A percentile compares a stretch with the other conserved stretches of the same genome.
These are phyloP conservation scores for Jaculus jaculus DNA, from an alignment of 2,113 vertebrate species.

Conservation along the genomic window DNA sequence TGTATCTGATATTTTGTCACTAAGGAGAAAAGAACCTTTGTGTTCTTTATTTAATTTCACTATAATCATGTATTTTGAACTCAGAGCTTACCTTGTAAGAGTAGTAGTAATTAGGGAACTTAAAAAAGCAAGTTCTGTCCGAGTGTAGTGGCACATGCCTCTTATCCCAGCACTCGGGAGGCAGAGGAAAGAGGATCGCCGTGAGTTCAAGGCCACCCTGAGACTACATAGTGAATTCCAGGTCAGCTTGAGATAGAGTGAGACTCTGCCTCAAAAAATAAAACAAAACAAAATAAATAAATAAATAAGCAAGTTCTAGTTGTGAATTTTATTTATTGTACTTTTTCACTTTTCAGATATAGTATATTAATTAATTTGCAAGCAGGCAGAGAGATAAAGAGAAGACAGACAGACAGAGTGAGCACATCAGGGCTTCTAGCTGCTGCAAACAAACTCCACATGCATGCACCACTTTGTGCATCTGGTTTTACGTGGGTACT, in stretches of 20 bases:
- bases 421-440: too few relatives aligned
- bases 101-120: background rate
- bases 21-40: conserved; percentile 14
- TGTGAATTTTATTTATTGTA: too few relatives aligned
- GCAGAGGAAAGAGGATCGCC: background rate
- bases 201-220: background rate
- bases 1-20: conserved; percentile 4
- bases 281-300: background rate
- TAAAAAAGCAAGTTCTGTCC: background rate
- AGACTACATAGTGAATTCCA: background rate
- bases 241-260: too few relatives aligned
- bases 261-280: background rate
- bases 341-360: background rate
- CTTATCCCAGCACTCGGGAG: background rate
- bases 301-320: too few relatives aligned
- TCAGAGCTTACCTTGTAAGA: background rate
- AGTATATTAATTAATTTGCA: too few relatives aligned
- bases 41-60: background rate
- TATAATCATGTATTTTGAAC: background rate
- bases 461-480: too few relatives aligned
- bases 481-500: too few relatives aligned
- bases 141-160: background rate
- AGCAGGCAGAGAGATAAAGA: too few relatives aligned
- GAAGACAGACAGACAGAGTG: too few relatives aligned
- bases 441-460: too few relatives aligned